A percentile compares a stretch with the other conserved stretches of the same genome.
Conservation (phyloP, 1,140 invertebrate species). For the Camponotus pennsylvanicus region DNA sequence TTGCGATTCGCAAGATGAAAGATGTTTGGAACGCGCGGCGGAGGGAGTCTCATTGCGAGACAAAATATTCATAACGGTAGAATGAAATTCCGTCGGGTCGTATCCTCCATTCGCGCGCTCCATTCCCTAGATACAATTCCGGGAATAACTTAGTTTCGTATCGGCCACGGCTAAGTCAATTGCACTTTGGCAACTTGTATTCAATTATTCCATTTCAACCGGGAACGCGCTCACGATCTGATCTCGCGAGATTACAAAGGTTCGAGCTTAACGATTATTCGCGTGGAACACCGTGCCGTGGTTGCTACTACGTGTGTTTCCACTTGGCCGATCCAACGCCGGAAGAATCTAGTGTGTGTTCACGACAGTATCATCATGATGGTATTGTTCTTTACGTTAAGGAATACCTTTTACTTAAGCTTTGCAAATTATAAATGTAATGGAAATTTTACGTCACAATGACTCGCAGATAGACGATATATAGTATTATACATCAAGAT, state of each 20-base stretch:
- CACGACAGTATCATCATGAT: not conserved
- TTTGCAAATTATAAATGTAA: conserved; percentile 22
- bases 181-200: conserved; percentile 67
- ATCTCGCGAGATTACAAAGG: conserved; percentile 61
- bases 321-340: conserved; percentile 12
- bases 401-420: not conserved
- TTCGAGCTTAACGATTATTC: conserved; percentile 61
- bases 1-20: conserved; percentile 56
- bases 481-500: no score
- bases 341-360: conserved; percentile 33
- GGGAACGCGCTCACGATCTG: conserved; percentile 48
- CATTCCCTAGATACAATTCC: conserved; percentile 54
- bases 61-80: conserved; percentile 62
- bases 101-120: conserved; percentile 44
- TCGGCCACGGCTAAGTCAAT: conserved; percentile 60
- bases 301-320: conserved; percentile 32
- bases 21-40: conserved; percentile 43
- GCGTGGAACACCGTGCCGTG: conserved; percentile 39
- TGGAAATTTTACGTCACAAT: not conserved
- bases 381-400: conserved; percentile 1
- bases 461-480: not conserved
- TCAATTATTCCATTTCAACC: conserved; percentile 69
- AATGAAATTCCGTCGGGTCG: conserved; percentile 60
- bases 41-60: conserved; percentile 41
- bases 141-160: conserved; percentile 63